Percentiles rank a stretch among this genome's conserved stretches.
These are phyloP conservation scores for Sarcophaga carnaria DNA, from an alignment of 2,888 invertebrate genomes.

Conservation along the genomic window DNA sequence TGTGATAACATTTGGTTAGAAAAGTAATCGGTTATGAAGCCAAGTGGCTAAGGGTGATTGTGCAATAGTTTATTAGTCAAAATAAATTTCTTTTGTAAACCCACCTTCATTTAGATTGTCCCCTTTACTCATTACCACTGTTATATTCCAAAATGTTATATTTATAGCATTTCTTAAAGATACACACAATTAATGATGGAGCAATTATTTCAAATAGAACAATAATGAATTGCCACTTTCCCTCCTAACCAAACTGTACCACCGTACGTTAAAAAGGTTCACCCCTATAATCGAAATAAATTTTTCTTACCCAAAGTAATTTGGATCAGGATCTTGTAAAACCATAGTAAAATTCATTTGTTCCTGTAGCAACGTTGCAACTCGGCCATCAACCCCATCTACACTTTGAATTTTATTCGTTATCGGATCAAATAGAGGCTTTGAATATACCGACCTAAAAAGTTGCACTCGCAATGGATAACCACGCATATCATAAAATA, in stretches of 20 bases:
- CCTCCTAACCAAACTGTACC: not conserved
- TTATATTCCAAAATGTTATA: too few species aligned
- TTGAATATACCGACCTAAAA: slow-evolving; percentile 79
- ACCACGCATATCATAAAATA: slow-evolving; percentile 78
- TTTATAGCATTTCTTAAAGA: too few species aligned
- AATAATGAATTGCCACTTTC: not conserved
- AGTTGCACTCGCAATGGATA: slow-evolving; percentile 80
- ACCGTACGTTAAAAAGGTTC: not conserved
- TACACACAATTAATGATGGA: not conserved
- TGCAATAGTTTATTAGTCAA: not conserved
- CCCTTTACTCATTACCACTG: too few species aligned
- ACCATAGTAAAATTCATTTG: slow-evolving; percentile 78
- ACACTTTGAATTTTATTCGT: slow-evolving; percentile 72
- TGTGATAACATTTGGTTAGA: not conserved
- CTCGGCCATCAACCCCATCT: slow-evolving; percentile 78
- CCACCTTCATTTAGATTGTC: not conserved
- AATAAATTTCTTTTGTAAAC: not conserved
- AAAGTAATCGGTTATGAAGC: not conserved
- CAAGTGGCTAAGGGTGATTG: not conserved
- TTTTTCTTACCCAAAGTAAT: slow-evolving; percentile 79
- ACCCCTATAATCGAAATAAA: not conserved
- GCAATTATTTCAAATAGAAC: not conserved
- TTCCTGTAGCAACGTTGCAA: slow-evolving; percentile 74
- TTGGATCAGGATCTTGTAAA: slow-evolving; percentile 76
- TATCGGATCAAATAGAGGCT: slow-evolving; percentile 71